Evolutionary conservation across 1,140 invertebrate genomes (phyloP), one percentile per base, ranked within the genome.

Genomic region (Centruroides sculpturatus): DNA sequence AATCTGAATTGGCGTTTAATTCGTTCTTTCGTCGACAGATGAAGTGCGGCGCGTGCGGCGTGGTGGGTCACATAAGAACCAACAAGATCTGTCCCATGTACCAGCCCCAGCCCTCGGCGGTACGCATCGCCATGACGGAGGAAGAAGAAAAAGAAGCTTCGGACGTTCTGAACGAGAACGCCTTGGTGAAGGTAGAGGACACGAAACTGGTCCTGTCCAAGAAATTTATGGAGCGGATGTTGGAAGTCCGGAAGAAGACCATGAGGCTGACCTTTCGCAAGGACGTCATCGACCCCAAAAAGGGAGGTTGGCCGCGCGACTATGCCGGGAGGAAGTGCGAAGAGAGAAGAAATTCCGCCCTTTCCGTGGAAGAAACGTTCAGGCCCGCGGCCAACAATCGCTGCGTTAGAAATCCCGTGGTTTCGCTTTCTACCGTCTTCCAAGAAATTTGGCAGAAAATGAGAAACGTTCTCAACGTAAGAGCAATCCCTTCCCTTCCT

Each of bases 11-110:
- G 23, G 23, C 23, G 23, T 23, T 23, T 23, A 23, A 23, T 23
- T 2, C 23, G 23, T 23, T 23, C 23, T 23, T 23, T 41, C 41
- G 8, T 41, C 8, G 5, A 41, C 8, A 41, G 54, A 60, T 99
- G 23, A 83, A 81, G 77, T 99, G 96, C 76, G 93, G 95, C 23
- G 94, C 95, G 12, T 99, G 96, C 77, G 94, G 94, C 4, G 67
- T 64, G 69, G 77, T 81, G 53, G 85, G 85, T 53, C 85, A 87
- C 69, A 86, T 87, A 85, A 75, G 92, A 56, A 98, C 95, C 1
- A 98, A 98, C 73, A 95, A 94, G 72, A 86, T 92, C 3, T 98
- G 95, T 76, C 93, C 93, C 0, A 73, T 93, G 53, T 97, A 96
- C 72, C 86, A 89, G 47, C 63, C 64, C 64, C 76, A 74, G 53